Conservation (phyloP, 2,888 invertebrate genomes). For the Coelinius sp. region DNA sequence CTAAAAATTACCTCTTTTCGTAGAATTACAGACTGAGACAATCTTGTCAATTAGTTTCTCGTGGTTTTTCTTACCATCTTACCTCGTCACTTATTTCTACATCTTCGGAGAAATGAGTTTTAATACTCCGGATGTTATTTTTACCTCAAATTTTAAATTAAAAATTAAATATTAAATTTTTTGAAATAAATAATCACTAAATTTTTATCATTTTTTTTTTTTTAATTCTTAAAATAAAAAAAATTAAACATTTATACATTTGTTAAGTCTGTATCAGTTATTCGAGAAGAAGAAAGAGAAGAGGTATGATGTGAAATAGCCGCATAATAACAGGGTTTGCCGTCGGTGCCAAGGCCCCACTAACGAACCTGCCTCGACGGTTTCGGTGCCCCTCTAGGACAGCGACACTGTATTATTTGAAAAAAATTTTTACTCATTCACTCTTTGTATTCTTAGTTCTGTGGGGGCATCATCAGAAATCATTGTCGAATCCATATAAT, state of each 20-base stretch:
- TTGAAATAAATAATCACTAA: no score
- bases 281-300: constrained; percentile 48
- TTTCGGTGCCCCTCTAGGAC: constrained; percentile 6
- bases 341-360: constrained; percentile 61
- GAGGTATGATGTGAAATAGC: constrained; percentile 66
- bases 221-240: no score
- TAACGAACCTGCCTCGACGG: constrained; percentile 60
- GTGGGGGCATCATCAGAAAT: constrained; percentile 64
- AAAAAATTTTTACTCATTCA: constrained; percentile 53
- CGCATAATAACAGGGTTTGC: constrained; percentile 67
- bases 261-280: constrained; percentile 56
- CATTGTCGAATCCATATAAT: constrained; percentile 67
- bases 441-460: constrained; percentile 49
- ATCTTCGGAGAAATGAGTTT: constrained; percentile 11
- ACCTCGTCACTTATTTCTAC: constrained; percentile 8
- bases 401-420: constrained; percentile 66
- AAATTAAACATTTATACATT: constrained; percentile 9
- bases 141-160: not conserved
- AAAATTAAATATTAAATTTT: not conserved
- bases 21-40: constrained; percentile 23
- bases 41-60: constrained; percentile 35
- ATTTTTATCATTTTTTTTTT: no score
- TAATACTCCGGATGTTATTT: not conserved
- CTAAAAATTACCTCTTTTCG: constrained; percentile 22
- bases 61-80: constrained; percentile 25